A percentile compares a stretch with the other conserved stretches of the same genome.
Evolutionary conservation across 2,797 vertebrate genomes (phyloP).

Genomic region (Chrosomus eos): DNA sequence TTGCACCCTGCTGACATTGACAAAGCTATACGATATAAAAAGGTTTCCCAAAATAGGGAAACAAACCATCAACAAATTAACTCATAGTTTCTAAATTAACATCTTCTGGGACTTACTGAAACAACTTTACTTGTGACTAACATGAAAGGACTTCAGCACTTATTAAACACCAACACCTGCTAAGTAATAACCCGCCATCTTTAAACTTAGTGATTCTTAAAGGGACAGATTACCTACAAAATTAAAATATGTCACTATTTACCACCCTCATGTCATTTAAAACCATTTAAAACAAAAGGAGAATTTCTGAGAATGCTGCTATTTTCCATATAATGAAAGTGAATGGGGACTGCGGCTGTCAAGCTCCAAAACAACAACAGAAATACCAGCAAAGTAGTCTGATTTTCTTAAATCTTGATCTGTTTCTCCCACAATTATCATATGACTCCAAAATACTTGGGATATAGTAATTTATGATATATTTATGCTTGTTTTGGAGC

Average conservation of each 20-base stretch:
- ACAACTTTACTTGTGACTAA: background rate
- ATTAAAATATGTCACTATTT: background rate
- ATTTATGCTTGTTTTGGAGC: background rate
- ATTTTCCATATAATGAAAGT: background rate
- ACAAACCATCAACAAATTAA: conserved; percentile 9
- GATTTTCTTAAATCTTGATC: background rate
- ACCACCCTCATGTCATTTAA: background rate
- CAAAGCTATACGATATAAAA: background rate
- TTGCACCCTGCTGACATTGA: background rate
- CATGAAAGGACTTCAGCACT: background rate
- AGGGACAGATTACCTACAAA: background rate
- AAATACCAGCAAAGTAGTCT: background rate
- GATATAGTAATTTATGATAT: background rate
- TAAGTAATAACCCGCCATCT: background rate
- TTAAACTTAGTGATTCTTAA: background rate
- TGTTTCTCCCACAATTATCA: background rate
- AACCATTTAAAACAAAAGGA: background rate
- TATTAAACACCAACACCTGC: background rate
- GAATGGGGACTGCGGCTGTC: background rate
- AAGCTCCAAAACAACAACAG: background rate
- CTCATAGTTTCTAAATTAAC: conserved; percentile 25
- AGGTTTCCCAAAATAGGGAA: conserved; percentile 23
- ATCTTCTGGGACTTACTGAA: background rate
- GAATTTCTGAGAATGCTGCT: background rate
- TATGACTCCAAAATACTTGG: background rate